Conservation (phyloP, 2,797 vertebrate genomes). For the Tenualosa thibaudeaui region DNA sequence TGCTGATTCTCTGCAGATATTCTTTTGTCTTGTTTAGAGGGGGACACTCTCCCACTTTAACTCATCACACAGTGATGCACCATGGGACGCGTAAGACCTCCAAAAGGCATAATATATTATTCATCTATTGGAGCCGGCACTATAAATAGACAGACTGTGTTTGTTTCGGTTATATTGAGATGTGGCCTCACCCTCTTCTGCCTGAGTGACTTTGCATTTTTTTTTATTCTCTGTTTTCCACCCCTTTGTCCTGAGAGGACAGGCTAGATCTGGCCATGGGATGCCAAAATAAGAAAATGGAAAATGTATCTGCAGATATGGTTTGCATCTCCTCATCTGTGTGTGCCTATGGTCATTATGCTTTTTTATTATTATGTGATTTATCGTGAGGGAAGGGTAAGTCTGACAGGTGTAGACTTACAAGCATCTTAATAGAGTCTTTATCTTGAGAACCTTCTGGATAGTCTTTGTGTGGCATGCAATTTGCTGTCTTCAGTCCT, state of each 20-base stretch:
- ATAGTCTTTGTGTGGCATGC: not conserved
- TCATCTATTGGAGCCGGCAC: not conserved
- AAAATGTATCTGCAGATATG: not conserved
- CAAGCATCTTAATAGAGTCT: not conserved
- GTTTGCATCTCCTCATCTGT: not conserved
- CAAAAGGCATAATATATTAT: slow-evolving; percentile 12
- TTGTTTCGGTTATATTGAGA: not conserved
- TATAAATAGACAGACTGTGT: slow-evolving; percentile 11
- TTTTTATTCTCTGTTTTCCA: not conserved
- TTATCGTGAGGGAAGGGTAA: not conserved
- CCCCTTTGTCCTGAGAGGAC: not conserved
- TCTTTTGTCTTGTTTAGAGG: not conserved
- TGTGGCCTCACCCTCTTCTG: not conserved
- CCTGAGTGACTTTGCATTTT: not conserved
- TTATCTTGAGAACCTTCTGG: not conserved
- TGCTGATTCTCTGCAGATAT: not conserved
- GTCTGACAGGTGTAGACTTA: not conserved
- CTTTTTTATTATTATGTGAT: too few relatives aligned
- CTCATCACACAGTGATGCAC: not conserved
- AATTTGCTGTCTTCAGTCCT: not conserved
- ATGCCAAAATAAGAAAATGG: not conserved
- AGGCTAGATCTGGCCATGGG: not conserved
- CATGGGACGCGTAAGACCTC: not conserved
- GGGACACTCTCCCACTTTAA: not conserved
- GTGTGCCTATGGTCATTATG: not conserved